Conservation (phyloP, 2,888 invertebrate genomes). For the Desoria tigrina region DNA sequence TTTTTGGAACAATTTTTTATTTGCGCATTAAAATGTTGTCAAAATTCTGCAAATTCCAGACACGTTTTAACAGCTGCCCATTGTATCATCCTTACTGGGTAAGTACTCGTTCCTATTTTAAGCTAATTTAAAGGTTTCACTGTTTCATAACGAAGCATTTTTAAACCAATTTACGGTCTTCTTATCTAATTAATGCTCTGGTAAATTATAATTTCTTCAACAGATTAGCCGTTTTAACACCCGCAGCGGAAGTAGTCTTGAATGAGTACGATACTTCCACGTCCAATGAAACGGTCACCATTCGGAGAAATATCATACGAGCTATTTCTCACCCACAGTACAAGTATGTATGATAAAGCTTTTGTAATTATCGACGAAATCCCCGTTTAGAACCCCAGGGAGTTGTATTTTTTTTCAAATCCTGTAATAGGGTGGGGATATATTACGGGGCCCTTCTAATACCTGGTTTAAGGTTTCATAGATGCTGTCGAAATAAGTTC, state of each 20-base stretch:
- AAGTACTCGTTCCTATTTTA: not conserved
- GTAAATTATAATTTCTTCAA: slow-evolving; percentile 19
- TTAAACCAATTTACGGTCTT: not conserved
- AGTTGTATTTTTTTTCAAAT: not conserved
- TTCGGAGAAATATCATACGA: slow-evolving; percentile 31
- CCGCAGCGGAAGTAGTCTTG: slow-evolving; percentile 43
- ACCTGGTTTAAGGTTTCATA: no score
- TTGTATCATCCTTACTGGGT: slow-evolving; percentile 40
- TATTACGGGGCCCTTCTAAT: no score
- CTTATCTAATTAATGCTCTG: not conserved
- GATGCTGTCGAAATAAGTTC: no score
- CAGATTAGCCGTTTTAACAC: slow-evolving; percentile 38
- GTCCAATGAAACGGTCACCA: slow-evolving; percentile 36
- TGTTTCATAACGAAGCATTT: not conserved
- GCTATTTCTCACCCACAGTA: slow-evolving; percentile 50
- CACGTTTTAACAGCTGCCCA: slow-evolving; percentile 34
- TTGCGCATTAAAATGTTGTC: not conserved
- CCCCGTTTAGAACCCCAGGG: no score
- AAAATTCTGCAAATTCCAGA: slow-evolving; percentile 7
- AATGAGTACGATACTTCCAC: slow-evolving; percentile 47
- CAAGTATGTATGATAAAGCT: slow-evolving; percentile 34
- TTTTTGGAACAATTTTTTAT: not conserved
- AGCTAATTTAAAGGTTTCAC: no score
- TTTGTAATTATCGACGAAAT: no score
- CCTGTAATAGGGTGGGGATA: no score